Evolutionary conservation across 2,888 invertebrate genomes (phyloP).

Genomic region (Macrosiphum euphorbiae): DNA sequence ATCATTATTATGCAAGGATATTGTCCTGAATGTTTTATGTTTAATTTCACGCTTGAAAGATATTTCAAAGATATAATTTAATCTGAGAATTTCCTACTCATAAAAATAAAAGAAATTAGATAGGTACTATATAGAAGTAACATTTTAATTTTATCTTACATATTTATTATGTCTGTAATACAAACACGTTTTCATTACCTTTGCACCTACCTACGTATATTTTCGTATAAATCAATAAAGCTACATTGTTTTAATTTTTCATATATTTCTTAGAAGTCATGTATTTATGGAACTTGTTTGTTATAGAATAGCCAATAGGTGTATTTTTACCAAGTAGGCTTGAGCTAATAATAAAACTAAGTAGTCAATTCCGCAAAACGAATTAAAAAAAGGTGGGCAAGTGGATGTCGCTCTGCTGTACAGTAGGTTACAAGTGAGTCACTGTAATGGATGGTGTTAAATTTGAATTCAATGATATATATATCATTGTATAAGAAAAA

Average conservation of each 20-base stretch:
- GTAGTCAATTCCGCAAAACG: not conserved
- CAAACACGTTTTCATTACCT: not conserved
- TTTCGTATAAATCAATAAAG: not conserved
- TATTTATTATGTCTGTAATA: not conserved
- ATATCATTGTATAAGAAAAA: too few relatives aligned
- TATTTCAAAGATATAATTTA: conserved; percentile 22
- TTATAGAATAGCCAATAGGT: not conserved
- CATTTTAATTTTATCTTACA: not conserved
- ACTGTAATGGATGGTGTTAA: too few relatives aligned
- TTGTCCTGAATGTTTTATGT: not conserved
- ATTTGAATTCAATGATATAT: too few relatives aligned
- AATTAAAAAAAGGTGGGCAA: too few relatives aligned
- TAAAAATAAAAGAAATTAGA: not conserved
- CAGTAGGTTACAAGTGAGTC: too few relatives aligned
- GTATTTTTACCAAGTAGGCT: not conserved
- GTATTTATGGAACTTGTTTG: not conserved
- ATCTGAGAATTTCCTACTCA: not conserved
- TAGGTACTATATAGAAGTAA: not conserved
- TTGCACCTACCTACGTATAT: not conserved
- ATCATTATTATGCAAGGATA: not conserved
- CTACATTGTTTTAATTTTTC: not conserved
- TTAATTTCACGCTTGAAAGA: conserved; percentile 20
- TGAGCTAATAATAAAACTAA: not conserved
- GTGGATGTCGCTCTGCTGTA: too few relatives aligned
- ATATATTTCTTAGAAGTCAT: not conserved